Percentiles rank a stretch among this genome's conserved stretches.
Evolutionary conservation across 1,140 invertebrate genomes (phyloP).

Genomic region (Penaeus chinensis): DNA sequence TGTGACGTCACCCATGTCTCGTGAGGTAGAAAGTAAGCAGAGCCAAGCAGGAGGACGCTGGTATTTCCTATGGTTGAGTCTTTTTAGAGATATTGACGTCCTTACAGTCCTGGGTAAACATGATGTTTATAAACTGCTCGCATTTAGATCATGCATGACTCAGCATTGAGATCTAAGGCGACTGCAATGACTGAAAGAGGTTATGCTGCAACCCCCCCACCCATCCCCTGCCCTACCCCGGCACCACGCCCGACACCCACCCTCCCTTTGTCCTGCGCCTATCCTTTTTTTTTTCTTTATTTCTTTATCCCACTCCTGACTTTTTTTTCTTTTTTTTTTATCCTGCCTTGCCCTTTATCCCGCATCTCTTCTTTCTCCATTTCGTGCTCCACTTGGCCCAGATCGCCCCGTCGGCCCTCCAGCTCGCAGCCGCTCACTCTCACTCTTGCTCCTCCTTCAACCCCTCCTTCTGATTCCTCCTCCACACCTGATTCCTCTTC

Average conservation of each 20-base stretch:
- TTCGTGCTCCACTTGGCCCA: too few relatives aligned
- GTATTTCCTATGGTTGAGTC: neutral
- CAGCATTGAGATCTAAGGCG: too few relatives aligned
- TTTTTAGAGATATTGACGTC: too few relatives aligned
- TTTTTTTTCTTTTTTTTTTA: neutral
- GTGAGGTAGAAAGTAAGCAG: slow-evolving; percentile 34
- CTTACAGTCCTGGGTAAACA: too few relatives aligned
- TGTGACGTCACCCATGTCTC: slow-evolving; percentile 41
- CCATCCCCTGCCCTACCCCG: neutral
- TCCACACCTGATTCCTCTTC: too few relatives aligned
- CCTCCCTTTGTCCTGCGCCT: neutral
- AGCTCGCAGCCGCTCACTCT: neutral
- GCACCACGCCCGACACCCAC: neutral
- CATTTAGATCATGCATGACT: too few relatives aligned
- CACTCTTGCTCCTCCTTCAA: neutral
- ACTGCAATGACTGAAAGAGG: too few relatives aligned
- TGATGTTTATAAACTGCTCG: too few relatives aligned
- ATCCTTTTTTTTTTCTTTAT: slow-evolving; percentile 36
- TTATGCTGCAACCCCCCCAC: neutral
- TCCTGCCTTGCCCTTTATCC: too few relatives aligned
- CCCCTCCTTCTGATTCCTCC: neutral
- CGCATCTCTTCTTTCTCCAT: too few relatives aligned
- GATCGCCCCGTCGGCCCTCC: too few relatives aligned
- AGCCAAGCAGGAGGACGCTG: neutral
- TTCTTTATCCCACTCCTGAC: neutral